Conservation (phyloP, 2,113 vertebrate genomes). For the Cinclus mexicanus region DNA sequence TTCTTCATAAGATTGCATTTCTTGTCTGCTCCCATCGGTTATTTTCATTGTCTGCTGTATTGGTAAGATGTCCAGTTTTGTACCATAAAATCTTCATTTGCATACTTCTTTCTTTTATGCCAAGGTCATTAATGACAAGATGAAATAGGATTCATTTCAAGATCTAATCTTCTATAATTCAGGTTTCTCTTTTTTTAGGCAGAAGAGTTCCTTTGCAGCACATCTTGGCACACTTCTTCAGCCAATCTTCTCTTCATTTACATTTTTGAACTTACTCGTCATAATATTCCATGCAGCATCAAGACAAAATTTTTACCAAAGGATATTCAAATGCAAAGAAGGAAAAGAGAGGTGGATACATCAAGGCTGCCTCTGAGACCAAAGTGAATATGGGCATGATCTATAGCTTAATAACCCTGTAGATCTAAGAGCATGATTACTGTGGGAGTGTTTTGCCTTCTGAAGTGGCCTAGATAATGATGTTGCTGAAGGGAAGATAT, state of each 20-base stretch:
- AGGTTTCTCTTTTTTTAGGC: neutral
- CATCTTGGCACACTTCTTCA: neutral
- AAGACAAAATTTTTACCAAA: neutral
- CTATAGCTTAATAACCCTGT: neutral
- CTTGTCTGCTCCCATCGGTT: neutral
- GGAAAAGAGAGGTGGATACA: neutral
- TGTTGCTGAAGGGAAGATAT: neutral
- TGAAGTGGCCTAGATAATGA: neutral
- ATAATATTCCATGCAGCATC: neutral
- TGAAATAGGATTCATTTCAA: neutral
- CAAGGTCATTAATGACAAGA: neutral
- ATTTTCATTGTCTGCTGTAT: neutral
- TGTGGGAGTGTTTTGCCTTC: neutral
- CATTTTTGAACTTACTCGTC: neutral
- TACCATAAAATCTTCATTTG: neutral
- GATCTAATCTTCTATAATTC: neutral
- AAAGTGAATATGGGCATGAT: neutral
- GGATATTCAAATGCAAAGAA: neutral
- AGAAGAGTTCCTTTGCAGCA: neutral
- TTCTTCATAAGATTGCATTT: neutral
- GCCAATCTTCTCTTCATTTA: neutral
- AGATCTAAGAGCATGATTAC: neutral
- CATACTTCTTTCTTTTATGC: neutral
- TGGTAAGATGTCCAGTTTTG: neutral
- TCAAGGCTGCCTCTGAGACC: neutral